Conservation (phyloP, 1,140 invertebrate genomes). For the Argopecten irradians region DNA sequence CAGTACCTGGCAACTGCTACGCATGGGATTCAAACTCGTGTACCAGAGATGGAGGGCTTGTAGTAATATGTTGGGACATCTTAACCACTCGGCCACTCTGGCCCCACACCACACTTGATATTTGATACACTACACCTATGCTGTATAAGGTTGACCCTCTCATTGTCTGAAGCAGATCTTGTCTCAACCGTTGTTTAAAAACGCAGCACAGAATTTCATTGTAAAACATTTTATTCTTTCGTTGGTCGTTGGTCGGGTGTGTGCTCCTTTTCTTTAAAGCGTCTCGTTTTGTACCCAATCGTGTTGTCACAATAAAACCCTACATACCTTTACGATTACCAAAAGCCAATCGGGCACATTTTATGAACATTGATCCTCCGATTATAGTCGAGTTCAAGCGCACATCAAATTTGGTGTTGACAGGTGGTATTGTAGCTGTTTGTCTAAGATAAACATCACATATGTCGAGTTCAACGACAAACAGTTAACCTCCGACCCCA, state of each 20-base stretch:
- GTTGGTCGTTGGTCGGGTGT: neutral
- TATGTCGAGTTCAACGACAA: neutral
- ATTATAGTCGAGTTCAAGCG: neutral
- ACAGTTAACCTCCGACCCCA: neutral
- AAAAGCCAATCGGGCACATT: conserved; percentile 1
- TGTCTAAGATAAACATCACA: neutral
- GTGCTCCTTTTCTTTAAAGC: neutral
- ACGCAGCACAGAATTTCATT: neutral
- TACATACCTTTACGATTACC: conserved; percentile 10
- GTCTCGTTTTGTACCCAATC: neutral
- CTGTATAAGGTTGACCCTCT: neutral
- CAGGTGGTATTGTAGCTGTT: neutral
- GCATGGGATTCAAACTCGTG: too few species aligned
- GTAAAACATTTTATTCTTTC: neutral
- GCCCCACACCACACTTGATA: too few species aligned
- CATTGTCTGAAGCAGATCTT: neutral
- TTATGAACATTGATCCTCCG: neutral
- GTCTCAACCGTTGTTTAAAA: neutral
- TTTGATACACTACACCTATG: too few species aligned
- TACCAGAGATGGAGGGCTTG: too few species aligned
- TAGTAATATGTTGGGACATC: too few species aligned
- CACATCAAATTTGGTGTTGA: conserved; percentile 10
- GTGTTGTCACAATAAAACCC: neutral
- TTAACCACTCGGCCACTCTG: too few species aligned
- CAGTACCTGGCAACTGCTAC: too few species aligned